Evolutionary conservation across 1,140 invertebrate species (phyloP).

Genomic region (Drosophila punjabiensis): DNA sequence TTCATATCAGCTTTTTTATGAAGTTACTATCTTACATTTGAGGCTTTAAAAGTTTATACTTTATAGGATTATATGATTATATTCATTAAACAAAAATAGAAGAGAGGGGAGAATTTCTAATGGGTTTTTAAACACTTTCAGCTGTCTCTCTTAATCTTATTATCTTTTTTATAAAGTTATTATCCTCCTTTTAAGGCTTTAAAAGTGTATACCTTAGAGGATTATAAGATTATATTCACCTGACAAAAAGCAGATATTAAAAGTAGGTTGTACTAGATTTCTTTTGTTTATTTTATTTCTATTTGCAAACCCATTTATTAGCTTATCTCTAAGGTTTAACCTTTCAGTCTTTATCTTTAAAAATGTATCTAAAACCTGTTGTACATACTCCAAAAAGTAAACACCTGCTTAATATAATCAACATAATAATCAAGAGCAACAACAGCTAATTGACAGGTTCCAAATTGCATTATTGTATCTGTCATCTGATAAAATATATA

Average conservation of each 20-base stretch:
- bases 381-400: not conserved
- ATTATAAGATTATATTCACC: not conserved
- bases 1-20: too few relatives aligned
- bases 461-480: constrained; percentile 39
- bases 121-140: not conserved
- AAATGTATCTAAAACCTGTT: constrained; percentile 9
- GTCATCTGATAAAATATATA: constrained; percentile 31
- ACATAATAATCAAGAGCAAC: not conserved
- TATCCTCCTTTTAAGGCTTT: not conserved
- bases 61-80: too few relatives aligned
- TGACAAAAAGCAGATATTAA: not conserved
- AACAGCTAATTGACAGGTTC: constrained; percentile 37
- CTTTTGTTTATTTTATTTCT: not conserved
- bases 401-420: constrained; percentile 27
- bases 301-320: not conserved
- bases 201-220: not conserved
- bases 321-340: not conserved
- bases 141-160: not conserved
- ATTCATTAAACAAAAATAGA: too few relatives aligned
- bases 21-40: too few relatives aligned
- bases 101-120: too few relatives aligned
- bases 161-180: not conserved
- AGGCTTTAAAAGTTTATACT: too few relatives aligned
- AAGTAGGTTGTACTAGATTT: not conserved
- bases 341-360: not conserved